A percentile compares a stretch with the other conserved stretches of the same genome.
phyloP scores from a whole-genome alignment of 2,888 invertebrate species.

The Drosophila quinaria region DNA sequence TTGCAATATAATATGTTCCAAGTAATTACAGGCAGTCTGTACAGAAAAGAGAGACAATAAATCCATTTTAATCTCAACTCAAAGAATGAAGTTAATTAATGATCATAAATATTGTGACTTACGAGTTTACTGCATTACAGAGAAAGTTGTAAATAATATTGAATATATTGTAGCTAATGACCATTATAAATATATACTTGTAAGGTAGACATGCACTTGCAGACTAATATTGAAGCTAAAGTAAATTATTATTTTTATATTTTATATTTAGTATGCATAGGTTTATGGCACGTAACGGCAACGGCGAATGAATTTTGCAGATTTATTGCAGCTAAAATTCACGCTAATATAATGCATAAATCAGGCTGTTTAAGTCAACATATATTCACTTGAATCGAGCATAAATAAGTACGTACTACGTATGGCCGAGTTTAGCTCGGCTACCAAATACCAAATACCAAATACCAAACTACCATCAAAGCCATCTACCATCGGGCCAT shows the following conservation, averaged over 20 bases:
- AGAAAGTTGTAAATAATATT: conserved; percentile 3
- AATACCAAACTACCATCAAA: background rate
- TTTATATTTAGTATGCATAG: conserved; percentile 39
- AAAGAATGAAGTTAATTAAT: conserved; percentile 10
- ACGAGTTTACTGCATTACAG: background rate
- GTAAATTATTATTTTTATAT: conserved; percentile 40
- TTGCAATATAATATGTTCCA: conserved; percentile 12
- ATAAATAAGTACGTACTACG: conserved; percentile 57
- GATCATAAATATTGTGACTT: conserved; percentile 24
- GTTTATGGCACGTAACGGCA: conserved; percentile 51
- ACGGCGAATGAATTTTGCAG: conserved; percentile 49
- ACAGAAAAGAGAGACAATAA: background rate
- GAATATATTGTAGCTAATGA: conserved; percentile 7
- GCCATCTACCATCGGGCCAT: conserved; percentile 19
- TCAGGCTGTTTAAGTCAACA: conserved; percentile 70
- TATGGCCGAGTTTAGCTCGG: conserved; percentile 8
- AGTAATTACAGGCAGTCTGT: background rate
- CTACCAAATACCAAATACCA: background rate
- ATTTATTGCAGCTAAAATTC: conserved; percentile 73
- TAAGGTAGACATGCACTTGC: conserved; percentile 31
- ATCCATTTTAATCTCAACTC: background rate
- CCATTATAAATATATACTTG: background rate
- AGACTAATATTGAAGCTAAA: conserved; percentile 21
- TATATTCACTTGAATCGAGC: conserved; percentile 61
- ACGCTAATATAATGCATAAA: conserved; percentile 76